phyloP scores from a whole-genome alignment of 2,888 invertebrate genomes.

The Alloscopus bannaensis region DNA sequence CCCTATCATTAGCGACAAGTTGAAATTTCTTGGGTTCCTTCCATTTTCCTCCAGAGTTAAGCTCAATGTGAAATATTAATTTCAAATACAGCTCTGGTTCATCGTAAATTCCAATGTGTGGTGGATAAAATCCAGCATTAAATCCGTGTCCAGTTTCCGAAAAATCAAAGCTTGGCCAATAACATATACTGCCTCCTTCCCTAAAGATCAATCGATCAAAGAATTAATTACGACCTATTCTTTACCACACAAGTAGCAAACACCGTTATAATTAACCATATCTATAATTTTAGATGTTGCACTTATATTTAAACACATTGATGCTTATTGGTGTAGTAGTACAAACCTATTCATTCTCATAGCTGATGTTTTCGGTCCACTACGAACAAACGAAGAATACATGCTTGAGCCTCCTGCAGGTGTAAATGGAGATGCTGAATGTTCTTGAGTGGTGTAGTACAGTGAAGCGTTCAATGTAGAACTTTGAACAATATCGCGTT shows the following conservation, averaged over 20 bases:
- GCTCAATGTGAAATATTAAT: slow-evolving; percentile 66
- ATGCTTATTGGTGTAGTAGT: neutral
- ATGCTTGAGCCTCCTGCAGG: slow-evolving; percentile 63
- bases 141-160: slow-evolving; percentile 65
- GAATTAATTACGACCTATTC: no score
- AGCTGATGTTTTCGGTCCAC: slow-evolving; percentile 48
- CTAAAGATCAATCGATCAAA: slow-evolving; percentile 37
- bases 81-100: slow-evolving; percentile 69
- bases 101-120: slow-evolving; percentile 72
- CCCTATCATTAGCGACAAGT: slow-evolving; percentile 27
- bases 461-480: slow-evolving; percentile 65
- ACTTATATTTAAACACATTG: neutral
- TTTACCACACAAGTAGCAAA: neutral
- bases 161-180: slow-evolving; percentile 72
- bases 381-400: slow-evolving; percentile 58
- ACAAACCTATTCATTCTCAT: slow-evolving; percentile 65
- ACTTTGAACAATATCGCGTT: slow-evolving; percentile 64
- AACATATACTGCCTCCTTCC: slow-evolving; percentile 69
- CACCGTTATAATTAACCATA: neutral
- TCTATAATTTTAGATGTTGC: neutral
- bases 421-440: slow-evolving; percentile 54
- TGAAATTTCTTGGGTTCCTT: slow-evolving; percentile 68
- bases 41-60: slow-evolving; percentile 66
- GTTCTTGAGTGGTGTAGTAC: slow-evolving; percentile 64
- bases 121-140: slow-evolving; percentile 71